Evolutionary conservation across 2,888 invertebrate genomes (phyloP).

Genomic region (Eupsilia transversa): DNA sequence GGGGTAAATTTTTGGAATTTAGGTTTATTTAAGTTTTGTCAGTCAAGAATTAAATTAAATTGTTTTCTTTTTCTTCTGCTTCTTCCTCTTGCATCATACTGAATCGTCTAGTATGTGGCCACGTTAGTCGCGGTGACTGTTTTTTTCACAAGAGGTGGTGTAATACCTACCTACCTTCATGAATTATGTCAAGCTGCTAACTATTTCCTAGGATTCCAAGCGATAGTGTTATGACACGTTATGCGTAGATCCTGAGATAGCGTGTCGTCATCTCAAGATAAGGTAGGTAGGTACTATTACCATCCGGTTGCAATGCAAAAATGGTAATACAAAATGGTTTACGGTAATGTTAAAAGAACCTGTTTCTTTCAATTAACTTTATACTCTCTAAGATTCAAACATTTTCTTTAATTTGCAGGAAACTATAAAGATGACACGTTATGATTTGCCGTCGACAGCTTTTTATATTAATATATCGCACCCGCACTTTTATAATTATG

Average conservation of each 20-base stretch:
- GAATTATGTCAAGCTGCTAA: slow-evolving; percentile 23
- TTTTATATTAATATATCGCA: slow-evolving; percentile 27
- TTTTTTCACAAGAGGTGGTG: neutral
- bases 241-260: slow-evolving; percentile 23
- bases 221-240: slow-evolving; percentile 19
- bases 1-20: neutral
- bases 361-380: slow-evolving; percentile 40
- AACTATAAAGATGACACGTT: slow-evolving; percentile 36
- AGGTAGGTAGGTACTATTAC: slow-evolving; percentile 12
- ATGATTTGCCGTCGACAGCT: neutral
- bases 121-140: neutral
- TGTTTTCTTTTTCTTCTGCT: neutral
- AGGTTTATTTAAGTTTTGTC: neutral
- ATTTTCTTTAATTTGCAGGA: slow-evolving; percentile 25
- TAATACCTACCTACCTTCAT: no score
- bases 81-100: neutral
- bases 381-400: neutral
- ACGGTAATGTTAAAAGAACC: slow-evolving; percentile 22
- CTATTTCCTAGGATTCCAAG: slow-evolving; percentile 28
- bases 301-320: slow-evolving; percentile 31
- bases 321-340: slow-evolving; percentile 42
- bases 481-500: slow-evolving; percentile 25
- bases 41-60: neutral
- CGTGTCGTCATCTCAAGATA: slow-evolving; percentile 11
- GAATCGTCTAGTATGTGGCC: neutral